Evolutionary conservation across 2,888 invertebrate genomes (phyloP).

Genomic region (Galerucella calmariensis): DNA sequence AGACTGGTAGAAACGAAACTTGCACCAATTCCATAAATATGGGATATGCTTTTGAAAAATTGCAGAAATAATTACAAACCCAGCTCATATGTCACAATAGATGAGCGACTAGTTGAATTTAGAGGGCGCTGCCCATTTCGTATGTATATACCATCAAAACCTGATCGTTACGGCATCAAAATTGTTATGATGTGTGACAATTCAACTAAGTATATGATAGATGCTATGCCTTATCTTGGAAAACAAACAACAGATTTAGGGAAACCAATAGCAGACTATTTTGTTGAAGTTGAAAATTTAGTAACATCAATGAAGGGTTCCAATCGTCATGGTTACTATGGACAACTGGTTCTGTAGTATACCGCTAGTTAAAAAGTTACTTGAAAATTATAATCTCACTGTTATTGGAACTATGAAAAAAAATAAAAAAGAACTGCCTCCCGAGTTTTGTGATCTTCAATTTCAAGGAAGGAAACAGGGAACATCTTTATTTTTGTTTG

Average conservation of each 20-base stretch:
- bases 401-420: not conserved
- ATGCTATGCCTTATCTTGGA: constrained; percentile 11
- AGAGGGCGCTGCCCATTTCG: constrained; percentile 4
- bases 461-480: not conserved
- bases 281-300: too few relatives aligned
- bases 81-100: constrained; percentile 8
- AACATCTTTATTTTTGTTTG: constrained; percentile 2
- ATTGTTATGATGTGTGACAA: constrained; percentile 14
- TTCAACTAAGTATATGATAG: not conserved
- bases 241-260: constrained; percentile 5
- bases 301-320: too few relatives aligned
- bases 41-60: constrained; percentile 5
- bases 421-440: constrained; percentile 3
- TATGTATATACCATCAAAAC: not conserved
- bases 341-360: too few relatives aligned
- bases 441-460: not conserved
- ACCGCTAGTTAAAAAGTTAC: not conserved
- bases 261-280: not conserved
- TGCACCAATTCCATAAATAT: constrained; percentile 3
- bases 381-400: constrained; percentile 8
- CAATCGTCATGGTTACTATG: too few relatives aligned
- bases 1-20: not conserved
- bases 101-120: constrained; percentile 2
- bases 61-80: constrained; percentile 2
- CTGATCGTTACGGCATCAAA: constrained; percentile 2